Conservation (phyloP, 2,797 vertebrate species). For the Chelidonichthys spinosus region DNA sequence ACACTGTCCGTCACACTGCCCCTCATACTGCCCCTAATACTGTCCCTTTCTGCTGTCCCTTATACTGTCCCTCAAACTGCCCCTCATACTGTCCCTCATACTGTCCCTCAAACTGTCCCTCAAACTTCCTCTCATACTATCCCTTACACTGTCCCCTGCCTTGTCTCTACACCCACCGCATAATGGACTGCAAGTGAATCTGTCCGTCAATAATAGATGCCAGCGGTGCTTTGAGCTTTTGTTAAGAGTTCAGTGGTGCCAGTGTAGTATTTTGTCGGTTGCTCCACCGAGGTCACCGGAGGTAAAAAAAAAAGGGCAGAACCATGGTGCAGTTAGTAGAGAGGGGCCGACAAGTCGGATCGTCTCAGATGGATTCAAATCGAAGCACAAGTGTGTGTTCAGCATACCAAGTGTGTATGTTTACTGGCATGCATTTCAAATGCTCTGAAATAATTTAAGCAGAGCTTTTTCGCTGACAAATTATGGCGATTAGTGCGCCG, state of each 20-base stretch:
- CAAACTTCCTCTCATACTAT: too few relatives aligned
- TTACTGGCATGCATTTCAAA: slow-evolving; percentile 46
- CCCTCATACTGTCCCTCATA: too few relatives aligned
- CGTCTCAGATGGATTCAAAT: slow-evolving; percentile 52
- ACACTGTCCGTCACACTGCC: too few relatives aligned
- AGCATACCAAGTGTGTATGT: slow-evolving; percentile 47
- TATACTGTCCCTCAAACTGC: too few relatives aligned
- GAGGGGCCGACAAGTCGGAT: slow-evolving; percentile 38
- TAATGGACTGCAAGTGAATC: slow-evolving; percentile 56
- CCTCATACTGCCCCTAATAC: too few relatives aligned
- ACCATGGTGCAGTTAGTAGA: slow-evolving; percentile 47
- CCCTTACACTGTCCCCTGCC: slow-evolving; percentile 25
- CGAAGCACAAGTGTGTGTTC: slow-evolving; percentile 33
- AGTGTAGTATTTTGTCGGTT: slow-evolving; percentile 60
- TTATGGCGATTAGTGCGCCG: slow-evolving; percentile 48
- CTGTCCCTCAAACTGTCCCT: too few relatives aligned
- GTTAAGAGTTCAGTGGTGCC: slow-evolving; percentile 61
- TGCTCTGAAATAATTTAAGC: slow-evolving; percentile 46
- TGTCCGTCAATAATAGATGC: slow-evolving; percentile 72
- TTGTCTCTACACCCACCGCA: slow-evolving; percentile 51
- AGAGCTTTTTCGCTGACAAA: slow-evolving; percentile 44
- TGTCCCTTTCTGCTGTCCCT: too few relatives aligned
- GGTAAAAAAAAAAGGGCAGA: slow-evolving; percentile 48
- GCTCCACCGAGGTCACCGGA: slow-evolving; percentile 37
- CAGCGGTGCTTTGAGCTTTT: slow-evolving; percentile 61